Base-by-base conservation (phyloP, 2,113 vertebrate genomes). In the Ophthalmolycus amberensis region DNA sequence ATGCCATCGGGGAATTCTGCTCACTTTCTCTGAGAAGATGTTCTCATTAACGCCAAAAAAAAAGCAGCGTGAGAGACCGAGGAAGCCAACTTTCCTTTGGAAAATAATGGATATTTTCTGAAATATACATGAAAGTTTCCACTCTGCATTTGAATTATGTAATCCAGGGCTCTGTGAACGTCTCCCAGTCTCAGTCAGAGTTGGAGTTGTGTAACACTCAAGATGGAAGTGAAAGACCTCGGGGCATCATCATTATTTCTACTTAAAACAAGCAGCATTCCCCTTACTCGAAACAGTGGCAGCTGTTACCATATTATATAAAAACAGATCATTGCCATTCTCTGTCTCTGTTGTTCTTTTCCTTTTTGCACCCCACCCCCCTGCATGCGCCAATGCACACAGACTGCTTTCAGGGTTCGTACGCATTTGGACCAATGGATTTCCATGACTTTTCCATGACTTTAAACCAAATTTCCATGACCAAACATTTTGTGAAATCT, bases 71-170 rank as follows among this genome's bases (percentile, higher is more conserved):
- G 14, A 77, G 60, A 63, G 27, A 64, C 40, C 34, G 79, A 78
- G 71, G 58, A 54, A 66, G 50, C 27, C 27, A 40, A 34, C 62
- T 84, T 80, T 18, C 71, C 25, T 76, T 63, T 54, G 5, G 42
- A 91, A 67, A 91, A 91, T 91, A 88, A 91, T 91, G 50, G 62
- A 92, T 89, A 7, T 42, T 73, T 74, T 71, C 76, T 92, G 80
- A 90, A 91, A 92, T 88, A 90, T 89, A 87, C 85, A 93, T 91
- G 89, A 90, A 91, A 83, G 90, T 77, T 78, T 90, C 76, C 52
- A 70, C 77, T 72, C 78, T 73, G 82, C 52, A n/a, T 52, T 68
- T 70, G 84, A 80, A 72, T 92, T 89, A 91, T 85, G 74, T 90
- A 91, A 87, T 74, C n/a, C 52, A 37, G 67, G 37, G 64, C 80